Evolutionary conservation across 1,140 invertebrate species (phyloP).

Genomic region (Calosoma granatense): DNA sequence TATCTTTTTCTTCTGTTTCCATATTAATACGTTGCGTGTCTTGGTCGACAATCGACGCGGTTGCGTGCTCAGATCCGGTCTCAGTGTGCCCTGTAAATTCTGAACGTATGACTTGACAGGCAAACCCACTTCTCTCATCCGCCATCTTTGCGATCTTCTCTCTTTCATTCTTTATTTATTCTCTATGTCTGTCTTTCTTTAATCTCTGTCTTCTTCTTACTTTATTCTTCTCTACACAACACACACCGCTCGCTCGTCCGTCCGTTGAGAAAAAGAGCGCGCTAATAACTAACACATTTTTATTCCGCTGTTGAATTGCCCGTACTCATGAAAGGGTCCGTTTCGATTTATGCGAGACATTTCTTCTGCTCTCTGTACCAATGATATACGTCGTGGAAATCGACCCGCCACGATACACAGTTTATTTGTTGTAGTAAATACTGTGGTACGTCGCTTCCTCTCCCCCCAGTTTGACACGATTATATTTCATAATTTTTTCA

Average conservation of each 20-base stretch:
- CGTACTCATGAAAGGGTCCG: neutral
- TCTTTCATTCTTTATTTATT: neutral
- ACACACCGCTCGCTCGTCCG: too few relatives aligned
- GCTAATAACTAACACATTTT: constrained; percentile 7
- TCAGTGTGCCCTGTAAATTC: neutral
- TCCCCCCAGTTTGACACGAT: too few relatives aligned
- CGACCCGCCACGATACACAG: too few relatives aligned
- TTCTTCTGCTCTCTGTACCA: neutral
- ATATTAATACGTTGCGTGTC: constrained; percentile 3
- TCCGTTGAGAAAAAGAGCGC: neutral
- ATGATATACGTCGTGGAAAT: neutral
- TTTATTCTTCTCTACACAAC: too few relatives aligned
- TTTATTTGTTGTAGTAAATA: too few relatives aligned
- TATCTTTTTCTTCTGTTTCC: neutral
- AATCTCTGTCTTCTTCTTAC: too few relatives aligned
- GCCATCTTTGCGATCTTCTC: neutral
- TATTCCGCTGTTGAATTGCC: neutral
- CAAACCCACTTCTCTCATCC: neutral
- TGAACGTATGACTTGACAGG: constrained; percentile 4
- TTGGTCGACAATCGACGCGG: neutral
- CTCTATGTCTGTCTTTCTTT: neutral
- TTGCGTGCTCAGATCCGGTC: neutral
- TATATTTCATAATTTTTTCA: too few relatives aligned
- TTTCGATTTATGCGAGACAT: neutral
- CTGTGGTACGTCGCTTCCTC: too few relatives aligned